These are phyloP conservation scores for Hypercompe scribonia DNA, from an alignment of 2,888 invertebrate species.

Conservation along the genomic window DNA sequence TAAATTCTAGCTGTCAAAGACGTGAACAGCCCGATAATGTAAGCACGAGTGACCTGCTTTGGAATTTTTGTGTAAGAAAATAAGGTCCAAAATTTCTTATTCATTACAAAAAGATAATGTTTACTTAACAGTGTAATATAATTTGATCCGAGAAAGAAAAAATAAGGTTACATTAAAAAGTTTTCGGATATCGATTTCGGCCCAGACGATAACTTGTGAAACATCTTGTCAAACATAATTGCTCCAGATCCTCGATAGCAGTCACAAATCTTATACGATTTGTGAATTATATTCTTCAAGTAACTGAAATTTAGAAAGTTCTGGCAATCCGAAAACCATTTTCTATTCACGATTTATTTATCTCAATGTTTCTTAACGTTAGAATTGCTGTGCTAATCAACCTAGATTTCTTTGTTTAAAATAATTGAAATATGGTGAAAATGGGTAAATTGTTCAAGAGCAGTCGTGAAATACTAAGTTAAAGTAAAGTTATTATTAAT, in stretches of 20 bases:
- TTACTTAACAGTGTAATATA: background rate
- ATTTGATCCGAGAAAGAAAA: slow-evolving; percentile 18
- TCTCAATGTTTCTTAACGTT: background rate
- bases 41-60: background rate
- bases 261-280: slow-evolving; percentile 33
- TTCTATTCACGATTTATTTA: slow-evolving; percentile 5
- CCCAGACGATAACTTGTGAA: slow-evolving; percentile 33
- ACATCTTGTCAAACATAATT: slow-evolving; percentile 49
- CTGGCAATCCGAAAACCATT: slow-evolving; percentile 13
- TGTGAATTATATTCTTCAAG: slow-evolving; percentile 33
- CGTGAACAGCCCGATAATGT: background rate
- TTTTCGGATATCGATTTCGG: slow-evolving; percentile 29
- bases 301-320: slow-evolving; percentile 15
- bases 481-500: too few species aligned
- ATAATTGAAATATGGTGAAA: background rate
- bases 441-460: background rate
- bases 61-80: background rate
- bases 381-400: background rate
- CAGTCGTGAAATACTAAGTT: too few species aligned
- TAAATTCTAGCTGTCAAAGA: background rate
- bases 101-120: background rate
- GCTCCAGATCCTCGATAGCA: slow-evolving; percentile 41
- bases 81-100: background rate
- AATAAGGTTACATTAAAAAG: slow-evolving; percentile 31
- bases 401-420: background rate